These are phyloP conservation scores for Phaethon lepturus DNA, from an alignment of 2,113 vertebrate species.

Conservation along the genomic window DNA sequence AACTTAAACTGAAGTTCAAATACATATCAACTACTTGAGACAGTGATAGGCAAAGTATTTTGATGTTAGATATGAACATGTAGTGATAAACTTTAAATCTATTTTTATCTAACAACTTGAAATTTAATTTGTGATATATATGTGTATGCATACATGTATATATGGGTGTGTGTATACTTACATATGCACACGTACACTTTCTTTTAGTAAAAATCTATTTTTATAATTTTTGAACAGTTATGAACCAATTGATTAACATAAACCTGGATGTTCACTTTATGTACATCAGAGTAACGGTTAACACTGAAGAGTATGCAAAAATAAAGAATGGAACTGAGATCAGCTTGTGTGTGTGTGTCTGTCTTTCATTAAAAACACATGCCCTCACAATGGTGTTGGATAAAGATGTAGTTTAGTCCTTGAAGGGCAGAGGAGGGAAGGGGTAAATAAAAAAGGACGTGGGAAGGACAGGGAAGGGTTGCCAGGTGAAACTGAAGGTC, in stretches of 20 bases:
- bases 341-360: conserved; percentile 10
- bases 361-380: not conserved
- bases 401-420: not conserved
- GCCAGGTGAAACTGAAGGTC: not conserved
- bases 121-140: not conserved
- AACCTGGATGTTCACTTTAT: not conserved
- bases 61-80: not conserved
- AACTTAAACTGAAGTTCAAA: not conserved
- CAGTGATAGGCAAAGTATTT: not conserved
- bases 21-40: not conserved
- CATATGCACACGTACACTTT: not conserved
- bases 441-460: not conserved
- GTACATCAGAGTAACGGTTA: not conserved
- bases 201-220: not conserved
- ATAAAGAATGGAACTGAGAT: conserved; percentile 39
- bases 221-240: not conserved
- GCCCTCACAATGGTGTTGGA: not conserved
- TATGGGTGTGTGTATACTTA: not conserved
- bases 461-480: not conserved
- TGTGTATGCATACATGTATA: not conserved
- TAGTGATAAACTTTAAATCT: not conserved
- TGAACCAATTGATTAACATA: not conserved
- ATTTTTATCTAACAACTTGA: not conserved
- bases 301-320: not conserved
- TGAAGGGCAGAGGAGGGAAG: not conserved